These are phyloP conservation scores for Sarcophilus harrisii DNA, from an alignment of 2,797 vertebrate genomes.

Conservation along the genomic window DNA sequence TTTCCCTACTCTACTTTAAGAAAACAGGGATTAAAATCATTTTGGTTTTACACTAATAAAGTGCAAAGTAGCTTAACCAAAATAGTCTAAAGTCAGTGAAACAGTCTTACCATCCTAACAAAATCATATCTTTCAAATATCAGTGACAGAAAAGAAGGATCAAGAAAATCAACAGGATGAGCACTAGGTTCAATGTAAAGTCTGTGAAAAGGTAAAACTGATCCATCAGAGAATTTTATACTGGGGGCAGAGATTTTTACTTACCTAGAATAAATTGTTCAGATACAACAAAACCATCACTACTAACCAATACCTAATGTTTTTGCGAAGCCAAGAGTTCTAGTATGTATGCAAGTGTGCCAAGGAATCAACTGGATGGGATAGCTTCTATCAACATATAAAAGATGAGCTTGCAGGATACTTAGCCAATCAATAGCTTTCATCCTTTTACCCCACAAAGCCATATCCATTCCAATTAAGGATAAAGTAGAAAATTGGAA, in stretches of 20 bases:
- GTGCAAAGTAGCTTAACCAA: conserved; percentile 4
- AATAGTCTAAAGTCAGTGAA: background rate
- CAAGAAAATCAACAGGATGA: conserved; percentile 30
- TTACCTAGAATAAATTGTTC: background rate
- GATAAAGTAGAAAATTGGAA: background rate
- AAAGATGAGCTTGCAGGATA: background rate
- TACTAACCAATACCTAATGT: conserved; percentile 2
- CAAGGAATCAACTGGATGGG: conserved; percentile 3
- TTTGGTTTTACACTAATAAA: conserved; percentile 20
- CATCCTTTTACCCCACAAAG: background rate
- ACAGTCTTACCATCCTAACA: background rate
- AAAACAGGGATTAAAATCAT: conserved; percentile 15
- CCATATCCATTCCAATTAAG: background rate
- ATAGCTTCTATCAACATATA: background rate
- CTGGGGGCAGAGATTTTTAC: conserved; percentile 38
- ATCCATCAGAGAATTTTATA: background rate
- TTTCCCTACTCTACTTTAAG: background rate
- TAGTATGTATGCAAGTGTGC: conserved; percentile 32
- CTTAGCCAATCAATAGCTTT: background rate
- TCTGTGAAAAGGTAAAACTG: background rate
- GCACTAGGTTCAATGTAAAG: background rate
- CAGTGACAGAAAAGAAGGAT: background rate
- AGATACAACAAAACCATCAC: background rate
- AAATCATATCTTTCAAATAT: conserved; percentile 23
- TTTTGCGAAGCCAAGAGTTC: conserved; percentile 6